Evolutionary conservation across 2,113 vertebrate genomes (phyloP), one percentile per base, ranked within the genome.

Genomic region (Ia io): DNA sequence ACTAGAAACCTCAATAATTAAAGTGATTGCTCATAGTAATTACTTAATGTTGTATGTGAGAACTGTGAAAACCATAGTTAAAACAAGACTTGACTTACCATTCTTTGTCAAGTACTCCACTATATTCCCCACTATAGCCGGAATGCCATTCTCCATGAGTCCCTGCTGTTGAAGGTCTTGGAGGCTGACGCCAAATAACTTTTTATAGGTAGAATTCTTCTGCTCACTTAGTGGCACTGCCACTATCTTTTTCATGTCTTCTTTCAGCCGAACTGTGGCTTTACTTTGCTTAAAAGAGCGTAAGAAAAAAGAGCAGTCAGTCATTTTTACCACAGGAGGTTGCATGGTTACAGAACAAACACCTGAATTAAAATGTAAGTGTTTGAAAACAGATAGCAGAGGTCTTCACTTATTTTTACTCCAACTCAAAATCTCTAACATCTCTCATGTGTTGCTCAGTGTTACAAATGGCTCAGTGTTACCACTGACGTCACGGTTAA

Each of bases 191-290:
- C 94, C 92, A 30, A 97, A 97, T 17, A 97, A 4, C 67, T 80
- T 84, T 3, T 9, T 59, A 5, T 22, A 87, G 32, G 84, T n/a
- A 22, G 61, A 18, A 37, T 28, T 76, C 85, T 93, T 98, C 95
- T 98, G 97, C 84, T 98, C 98, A 88, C 97, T 97, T 20, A 98
- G 97, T 74, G 99, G 99, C 92, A 98, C 96, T 0, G 98, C 97
- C 1, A 98, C 99, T 96, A 99, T 98, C 98, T 98, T 99, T 98
- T 99, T 99, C 99, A 99, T 98, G 97, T 99, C 99, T 97, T 99
- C 99, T 96, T 98, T 99, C 86, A 99, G 98, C 96, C 97, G 98
- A 95, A 98, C 98, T 0, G 99, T 98, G 0, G 99, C 95, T 97
- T 98, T 99, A 98, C 98, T 99, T 98, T 99, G 99, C 99, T 99